A percentile compares a stretch with the other conserved stretches of the same genome.
phyloP scores from a whole-genome alignment of 2,113 vertebrate species.

The Otus sunia region DNA sequence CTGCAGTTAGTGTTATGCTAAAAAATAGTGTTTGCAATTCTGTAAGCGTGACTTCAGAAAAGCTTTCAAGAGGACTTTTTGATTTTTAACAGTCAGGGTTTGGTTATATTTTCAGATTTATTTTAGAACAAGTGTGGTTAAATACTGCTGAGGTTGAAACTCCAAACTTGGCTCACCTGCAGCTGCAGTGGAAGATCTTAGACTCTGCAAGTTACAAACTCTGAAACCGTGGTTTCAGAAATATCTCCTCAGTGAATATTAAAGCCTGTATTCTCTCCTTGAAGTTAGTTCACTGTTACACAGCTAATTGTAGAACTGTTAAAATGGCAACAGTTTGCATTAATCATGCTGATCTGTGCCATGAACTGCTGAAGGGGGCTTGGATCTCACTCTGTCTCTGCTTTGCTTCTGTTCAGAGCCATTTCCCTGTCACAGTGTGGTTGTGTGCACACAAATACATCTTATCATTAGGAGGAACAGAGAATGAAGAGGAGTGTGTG shows the following conservation, averaged over 20 bases:
- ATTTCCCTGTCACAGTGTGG: not conserved
- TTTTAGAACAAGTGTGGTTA: constrained; percentile 17
- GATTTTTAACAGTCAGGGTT: not conserved
- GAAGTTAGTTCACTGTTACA: not conserved
- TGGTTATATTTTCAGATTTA: not conserved
- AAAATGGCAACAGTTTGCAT: not conserved
- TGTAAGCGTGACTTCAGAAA: not conserved
- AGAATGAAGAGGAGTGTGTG: not conserved
- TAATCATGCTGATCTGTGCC: not conserved
- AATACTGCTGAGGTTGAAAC: not conserved
- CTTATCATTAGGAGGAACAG: not conserved
- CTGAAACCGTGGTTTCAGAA: constrained; percentile 26
- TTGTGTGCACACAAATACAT: not conserved
- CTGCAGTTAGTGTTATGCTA: not conserved
- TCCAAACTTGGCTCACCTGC: not conserved
- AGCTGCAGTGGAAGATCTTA: not conserved
- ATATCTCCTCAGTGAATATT: not conserved
- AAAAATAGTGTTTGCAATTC: not conserved
- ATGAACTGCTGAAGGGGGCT: not conserved
- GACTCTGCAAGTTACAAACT: not conserved
- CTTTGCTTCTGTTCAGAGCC: not conserved
- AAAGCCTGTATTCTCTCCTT: not conserved
- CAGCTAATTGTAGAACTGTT: not conserved
- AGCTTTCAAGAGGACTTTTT: not conserved
- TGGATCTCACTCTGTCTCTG: not conserved